These are phyloP conservation scores for Pampus argenteus DNA, from an alignment of 2,797 vertebrate species.

Conservation along the genomic window DNA sequence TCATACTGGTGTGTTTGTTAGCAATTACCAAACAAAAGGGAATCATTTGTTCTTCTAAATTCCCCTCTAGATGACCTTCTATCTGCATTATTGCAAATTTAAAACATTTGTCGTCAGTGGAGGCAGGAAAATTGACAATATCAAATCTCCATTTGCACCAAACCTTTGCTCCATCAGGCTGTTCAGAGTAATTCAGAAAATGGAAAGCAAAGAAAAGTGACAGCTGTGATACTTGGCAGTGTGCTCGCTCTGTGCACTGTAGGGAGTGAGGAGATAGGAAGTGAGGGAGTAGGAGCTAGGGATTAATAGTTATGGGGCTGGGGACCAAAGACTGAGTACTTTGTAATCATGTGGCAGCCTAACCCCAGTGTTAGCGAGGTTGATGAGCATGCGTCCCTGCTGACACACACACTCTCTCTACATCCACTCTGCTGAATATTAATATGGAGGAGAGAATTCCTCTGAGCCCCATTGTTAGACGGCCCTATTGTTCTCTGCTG, in stretches of 20 bases:
- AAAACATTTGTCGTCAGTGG: slow-evolving; percentile 24
- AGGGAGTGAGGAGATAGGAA: slow-evolving; percentile 62
- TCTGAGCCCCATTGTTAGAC: slow-evolving; percentile 78
- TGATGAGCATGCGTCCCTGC: slow-evolving; percentile 81
- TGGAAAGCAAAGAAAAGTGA: slow-evolving; percentile 70
- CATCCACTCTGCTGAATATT: slow-evolving; percentile 80
- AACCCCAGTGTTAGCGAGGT: slow-evolving; percentile 76
- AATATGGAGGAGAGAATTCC: slow-evolving; percentile 78
- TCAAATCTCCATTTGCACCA: slow-evolving; percentile 59
- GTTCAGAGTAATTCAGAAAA: slow-evolving; percentile 67
- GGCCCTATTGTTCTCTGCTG: slow-evolving; percentile 80
- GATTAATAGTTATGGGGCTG: slow-evolving; percentile 69
- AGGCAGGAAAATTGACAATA: slow-evolving; percentile 50
- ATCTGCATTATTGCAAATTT: slow-evolving; percentile 34
- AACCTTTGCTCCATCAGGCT: slow-evolving; percentile 58
- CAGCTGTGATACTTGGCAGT: slow-evolving; percentile 76
- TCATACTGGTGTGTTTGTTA: neutral
- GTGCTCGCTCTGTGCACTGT: slow-evolving; percentile 34
- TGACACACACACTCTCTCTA: slow-evolving; percentile 74
- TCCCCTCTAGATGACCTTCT: slow-evolving; percentile 45
- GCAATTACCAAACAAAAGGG: neutral
- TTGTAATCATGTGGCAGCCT: slow-evolving; percentile 81
- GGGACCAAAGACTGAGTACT: slow-evolving; percentile 78
- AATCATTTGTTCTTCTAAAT: slow-evolving; percentile 18
- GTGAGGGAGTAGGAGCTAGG: slow-evolving; percentile 66